Evolutionary conservation across 1,140 invertebrate genomes (phyloP), one percentile per base, ranked within the genome.

Genomic region (Pinna nobilis): DNA sequence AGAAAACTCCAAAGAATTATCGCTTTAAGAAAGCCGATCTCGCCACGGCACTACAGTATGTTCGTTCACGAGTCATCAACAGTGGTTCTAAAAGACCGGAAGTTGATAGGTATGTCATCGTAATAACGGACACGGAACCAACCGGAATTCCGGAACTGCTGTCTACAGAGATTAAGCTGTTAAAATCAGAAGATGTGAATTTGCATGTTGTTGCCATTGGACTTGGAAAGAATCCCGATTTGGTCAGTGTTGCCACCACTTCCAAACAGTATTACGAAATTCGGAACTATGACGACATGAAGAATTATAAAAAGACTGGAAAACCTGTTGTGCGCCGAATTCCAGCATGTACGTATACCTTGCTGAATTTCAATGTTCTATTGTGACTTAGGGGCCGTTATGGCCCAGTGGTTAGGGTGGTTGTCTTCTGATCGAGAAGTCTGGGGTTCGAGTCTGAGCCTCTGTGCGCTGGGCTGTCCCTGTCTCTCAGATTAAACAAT

Each of bases 201-300:
- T 73, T 83, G n/a, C 66, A 79, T 69, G 72, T 76, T 18, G 50
- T 84, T 35, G 74, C 78, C 30, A 51, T 83, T 6, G 81, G 72
- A 1, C 51, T 77, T 6, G 53, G 60, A 3, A 60, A 79, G 41
- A n/a, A 25, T 7, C 18, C 32, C 23, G 82, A 81, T 55, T 44
- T 84, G 37, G 30, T 50, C n/a, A 53, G 33, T 30, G 75, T 80
- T 44, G 82, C 80, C 3, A 79, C 83, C n/a, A 28, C 64, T 15
- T 65, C 49, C 15, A 49, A 67, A 13, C 65, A 79, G 55, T 47
- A 55, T 11, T 47, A 72, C 18, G 74, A 70, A 53, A 67, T 72
- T 13, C n/a, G 25, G 11, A 41, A 32, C 7, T 77, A 71, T 28
- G 47, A 61, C 25, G 59, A 63, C 20, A 35, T 81, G 1, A 59